These are phyloP conservation scores for Odiellus spinosus DNA, from an alignment of 2,888 invertebrate species.

Conservation along the genomic window DNA sequence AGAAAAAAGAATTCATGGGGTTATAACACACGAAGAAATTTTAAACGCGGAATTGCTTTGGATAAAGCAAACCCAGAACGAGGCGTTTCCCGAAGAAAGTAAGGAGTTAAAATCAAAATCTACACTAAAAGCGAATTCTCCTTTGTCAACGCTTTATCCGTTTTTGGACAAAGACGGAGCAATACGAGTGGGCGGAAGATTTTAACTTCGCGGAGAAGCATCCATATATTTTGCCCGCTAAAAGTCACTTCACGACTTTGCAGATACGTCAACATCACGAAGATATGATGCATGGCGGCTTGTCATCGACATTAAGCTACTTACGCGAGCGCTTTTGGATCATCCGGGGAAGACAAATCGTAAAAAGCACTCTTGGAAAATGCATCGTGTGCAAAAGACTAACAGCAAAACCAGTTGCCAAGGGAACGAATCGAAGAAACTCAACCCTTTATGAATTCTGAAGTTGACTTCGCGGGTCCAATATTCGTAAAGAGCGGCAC, in stretches of 20 bases:
- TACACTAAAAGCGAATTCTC: no score
- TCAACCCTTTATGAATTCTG: neutral
- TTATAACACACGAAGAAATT: no score
- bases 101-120: no score
- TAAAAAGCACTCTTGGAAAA: neutral
- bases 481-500: constrained; percentile 4
- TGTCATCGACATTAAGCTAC: neutral
- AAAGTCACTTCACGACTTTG: neutral
- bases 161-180: neutral
- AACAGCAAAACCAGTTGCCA: neutral
- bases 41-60: no score
- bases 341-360: no score
- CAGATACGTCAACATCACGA: neutral
- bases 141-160: no score
- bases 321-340: neutral
- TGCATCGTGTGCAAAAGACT: neutral
- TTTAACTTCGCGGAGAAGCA: neutral
- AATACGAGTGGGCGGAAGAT: constrained; percentile 1
- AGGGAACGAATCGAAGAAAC: neutral
- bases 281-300: neutral
- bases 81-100: no score
- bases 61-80: no score
- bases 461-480: constrained; percentile 1
- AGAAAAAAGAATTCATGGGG: no score
- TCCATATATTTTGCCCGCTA: neutral